Base-by-base conservation (phyloP, 2,888 invertebrate species). In the Meganola albula region DNA sequence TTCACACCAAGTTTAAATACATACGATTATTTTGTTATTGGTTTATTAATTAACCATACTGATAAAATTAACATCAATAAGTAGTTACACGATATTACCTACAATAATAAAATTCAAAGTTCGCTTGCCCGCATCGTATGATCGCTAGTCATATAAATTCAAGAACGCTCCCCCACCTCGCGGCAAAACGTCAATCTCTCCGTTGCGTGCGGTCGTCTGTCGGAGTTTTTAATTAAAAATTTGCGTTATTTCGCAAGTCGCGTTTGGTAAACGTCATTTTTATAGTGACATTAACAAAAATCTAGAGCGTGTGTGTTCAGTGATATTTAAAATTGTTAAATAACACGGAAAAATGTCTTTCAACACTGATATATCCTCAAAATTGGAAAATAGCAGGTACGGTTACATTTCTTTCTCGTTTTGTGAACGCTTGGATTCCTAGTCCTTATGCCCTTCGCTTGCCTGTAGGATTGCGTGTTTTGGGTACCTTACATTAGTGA, bases 371-470 rank as follows among this genome's bases (percentile, higher is more conserved):
- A 75, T 85, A 55, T 84, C 85, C 31, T 71, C 74, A 29, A 85
- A 77, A 61, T 69, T 87, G 83, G 87, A 87, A 65, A 87, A 76
- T 62, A 87, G 87, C 87, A 87, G 87, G 87, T 87, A 82, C 55
- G 74, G 48, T n/a, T n/a, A n/a, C n/a, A n/a, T n/a, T n/a, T n/a
- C n/a, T n/a, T n/a, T n/a, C n/a, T n/a, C n/a, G n/a, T n/a, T n/a
- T n/a, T n/a, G n/a, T n/a, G n/a, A n/a, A n/a, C n/a, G n/a, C 33
- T 45, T 39, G 37, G 39, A 36, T 49, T 24, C 35, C 39, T 52
- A 46, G 53, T 56, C 50, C 53, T n/a, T n/a, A 53, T 57, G 59
- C 56, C 58, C 61, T n/a, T n/a, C n/a, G n/a, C 55, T 59, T 50
- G 48, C 52, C 44, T 48, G 45, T 48, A 33, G 46, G 44, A 48